phyloP scores from a whole-genome alignment of 2,113 vertebrate species.

The Atlantisia rogersi region DNA sequence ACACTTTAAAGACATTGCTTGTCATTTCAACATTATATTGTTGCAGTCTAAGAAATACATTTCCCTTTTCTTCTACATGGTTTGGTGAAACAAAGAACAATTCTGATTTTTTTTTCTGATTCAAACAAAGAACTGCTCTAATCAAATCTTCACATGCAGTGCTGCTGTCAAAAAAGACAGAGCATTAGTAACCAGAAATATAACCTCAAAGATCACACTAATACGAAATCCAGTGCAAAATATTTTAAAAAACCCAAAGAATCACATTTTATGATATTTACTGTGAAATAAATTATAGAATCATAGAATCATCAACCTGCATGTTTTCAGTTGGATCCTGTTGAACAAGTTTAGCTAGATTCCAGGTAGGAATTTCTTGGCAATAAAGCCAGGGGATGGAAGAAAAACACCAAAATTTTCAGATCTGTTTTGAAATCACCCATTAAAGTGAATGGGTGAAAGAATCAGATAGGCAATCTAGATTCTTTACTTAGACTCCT shows the following conservation, averaged over 20 bases:
- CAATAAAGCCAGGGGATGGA: background rate
- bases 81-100: background rate
- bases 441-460: background rate
- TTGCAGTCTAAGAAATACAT: conserved; percentile 3
- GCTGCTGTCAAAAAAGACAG: background rate
- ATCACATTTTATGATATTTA: background rate
- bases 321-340: background rate
- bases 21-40: background rate
- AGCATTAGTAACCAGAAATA: background rate
- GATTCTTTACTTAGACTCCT: background rate
- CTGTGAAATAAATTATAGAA: background rate
- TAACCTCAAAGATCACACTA: background rate
- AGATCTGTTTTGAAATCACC: background rate
- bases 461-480: background rate
- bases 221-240: background rate
- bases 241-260: background rate
- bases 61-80: background rate
- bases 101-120: background rate
- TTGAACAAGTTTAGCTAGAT: background rate
- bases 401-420: background rate
- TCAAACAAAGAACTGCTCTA: background rate
- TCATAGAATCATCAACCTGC: background rate
- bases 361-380: background rate
- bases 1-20: conserved; percentile 25
- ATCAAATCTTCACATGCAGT: background rate